Base-by-base conservation (phyloP, 1,140 invertebrate genomes). In the Magallana ariakensis region DNA sequence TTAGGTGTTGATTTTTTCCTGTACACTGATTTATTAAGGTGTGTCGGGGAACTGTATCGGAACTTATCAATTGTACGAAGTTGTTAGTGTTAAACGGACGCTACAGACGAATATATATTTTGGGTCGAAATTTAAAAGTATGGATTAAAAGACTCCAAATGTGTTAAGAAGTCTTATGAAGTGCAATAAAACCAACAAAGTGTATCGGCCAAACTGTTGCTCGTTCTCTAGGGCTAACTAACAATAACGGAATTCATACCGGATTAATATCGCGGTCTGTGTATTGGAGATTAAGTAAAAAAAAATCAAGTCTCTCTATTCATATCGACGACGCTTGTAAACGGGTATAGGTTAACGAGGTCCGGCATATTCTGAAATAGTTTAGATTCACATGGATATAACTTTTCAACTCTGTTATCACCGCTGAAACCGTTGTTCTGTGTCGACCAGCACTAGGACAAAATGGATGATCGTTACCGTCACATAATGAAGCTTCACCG, bases 401-500 rank as follows among this genome's bases (percentile, higher is more conserved):
- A 46, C 33, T 46, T 46, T 46, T 46, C 33, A 4, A 46, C 33
- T 46, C 33, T 5, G 33, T 46, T 46, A 5, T 46, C 33, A 46
- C 33, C 5, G 33, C 33, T 46, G 33, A 46, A 46, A 46, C 33
- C 33, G 33, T 46, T 46, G 33, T 46, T 46, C 33, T 46, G 33
- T 46, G 33, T 4, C 33, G 33, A 46, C 33, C 5, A 4, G 5
- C 33, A 46, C 5, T 46, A 46, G 1, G 33, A 60, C 55, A 90
- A 53, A n/a, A 89, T 90, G 88, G 87, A 87, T 57, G 82, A 62
- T 19, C 87, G 87, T 83, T 88, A 89, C 83, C 84, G 80, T n/a
- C 86, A 90, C 13, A 62, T 89, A 1, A 70, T 90, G 3, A 60
- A 85, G 7, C 80, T 87, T 19, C 90, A 90, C 57, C 75, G 87